These are phyloP conservation scores for Brachionus calyciflorus DNA, from an alignment of 1,140 invertebrate species.

Conservation along the genomic window DNA sequence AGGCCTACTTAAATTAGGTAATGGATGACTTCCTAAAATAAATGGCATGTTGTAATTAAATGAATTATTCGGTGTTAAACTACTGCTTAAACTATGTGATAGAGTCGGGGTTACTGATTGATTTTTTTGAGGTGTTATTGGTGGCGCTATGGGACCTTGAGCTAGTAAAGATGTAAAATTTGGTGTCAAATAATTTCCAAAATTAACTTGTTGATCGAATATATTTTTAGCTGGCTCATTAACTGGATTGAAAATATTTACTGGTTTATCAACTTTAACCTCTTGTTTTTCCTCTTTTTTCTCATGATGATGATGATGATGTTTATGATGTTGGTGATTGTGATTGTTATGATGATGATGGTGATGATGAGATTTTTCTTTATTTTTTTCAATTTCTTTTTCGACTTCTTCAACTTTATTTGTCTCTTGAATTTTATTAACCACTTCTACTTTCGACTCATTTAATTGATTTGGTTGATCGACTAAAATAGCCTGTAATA, in stretches of 20 bases:
- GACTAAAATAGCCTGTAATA: constrained; percentile 3
- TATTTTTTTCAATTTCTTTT: not conserved
- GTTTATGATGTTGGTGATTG: not conserved
- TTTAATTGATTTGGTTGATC: not conserved
- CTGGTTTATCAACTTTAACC: not conserved
- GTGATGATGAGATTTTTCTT: constrained; percentile 17
- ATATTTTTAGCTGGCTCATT: not conserved
- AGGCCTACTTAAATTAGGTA: not conserved
- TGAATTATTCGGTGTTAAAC: not conserved
- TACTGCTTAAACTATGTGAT: too few relatives aligned
- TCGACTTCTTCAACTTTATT: not conserved
- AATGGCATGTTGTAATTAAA: constrained; percentile 30
- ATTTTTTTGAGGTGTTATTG: constrained; percentile 9
- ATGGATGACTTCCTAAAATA: constrained; percentile 22
- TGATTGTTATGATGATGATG: not conserved
- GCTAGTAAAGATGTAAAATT: not conserved
- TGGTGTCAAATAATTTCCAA: not conserved
- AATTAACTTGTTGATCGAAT: not conserved
- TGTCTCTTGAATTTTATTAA: not conserved
- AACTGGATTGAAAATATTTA: too few relatives aligned
- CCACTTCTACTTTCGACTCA: not conserved
- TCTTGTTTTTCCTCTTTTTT: not conserved
- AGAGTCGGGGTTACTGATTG: not conserved
- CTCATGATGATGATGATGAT: not conserved
- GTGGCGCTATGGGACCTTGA: not conserved